Evolutionary conservation across 2,113 vertebrate genomes (phyloP), one percentile per base, ranked within the genome.

Genomic region (Noctilio leporinus): DNA sequence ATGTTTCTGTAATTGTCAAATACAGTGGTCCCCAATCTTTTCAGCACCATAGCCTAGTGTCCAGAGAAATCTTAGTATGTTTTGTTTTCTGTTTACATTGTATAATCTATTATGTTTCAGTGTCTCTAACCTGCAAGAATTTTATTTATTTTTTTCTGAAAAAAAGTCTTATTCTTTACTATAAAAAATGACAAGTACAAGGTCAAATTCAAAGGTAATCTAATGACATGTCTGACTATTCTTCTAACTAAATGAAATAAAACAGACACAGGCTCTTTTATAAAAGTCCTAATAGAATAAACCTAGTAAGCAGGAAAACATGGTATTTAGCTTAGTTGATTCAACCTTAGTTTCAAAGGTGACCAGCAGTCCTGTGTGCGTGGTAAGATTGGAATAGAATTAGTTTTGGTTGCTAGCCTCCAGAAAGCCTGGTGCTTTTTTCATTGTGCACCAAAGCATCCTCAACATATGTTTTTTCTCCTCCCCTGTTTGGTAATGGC

Each of bases 1-100:
- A 95, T 96, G 45, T 47, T 97, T 98, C 97, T 96, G 84, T 97
- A 97, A 98, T 95, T 97, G 94, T 95, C 80, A 97, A 75, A 75
- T 96, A n/a, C n/a, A n/a, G n/a, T n/a, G n/a, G n/a, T n/a, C n/a
- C n/a, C n/a, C n/a, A n/a, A n/a, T n/a, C n/a, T n/a, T n/a, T n/a
- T n/a, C n/a, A n/a, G n/a, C n/a, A n/a, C n/a, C n/a, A n/a, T n/a
- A n/a, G n/a, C n/a, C n/a, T n/a, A n/a, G n/a, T n/a, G n/a, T n/a
- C n/a, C 78, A 73, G 20, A 97, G 17, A 67, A 84, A 96, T 94
- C 93, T 96, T 96, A 96, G 84, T 97, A 28, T 84, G 51, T 96
- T 97, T 30, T 84, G 51, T 96, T 98, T 98, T 16, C 94, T 95
- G 96, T 98, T 92, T 97, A 97, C 97, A 92, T 90, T 95, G 72